phyloP scores from a whole-genome alignment of 2,113 vertebrate genomes.

The Ciconia maguari region DNA sequence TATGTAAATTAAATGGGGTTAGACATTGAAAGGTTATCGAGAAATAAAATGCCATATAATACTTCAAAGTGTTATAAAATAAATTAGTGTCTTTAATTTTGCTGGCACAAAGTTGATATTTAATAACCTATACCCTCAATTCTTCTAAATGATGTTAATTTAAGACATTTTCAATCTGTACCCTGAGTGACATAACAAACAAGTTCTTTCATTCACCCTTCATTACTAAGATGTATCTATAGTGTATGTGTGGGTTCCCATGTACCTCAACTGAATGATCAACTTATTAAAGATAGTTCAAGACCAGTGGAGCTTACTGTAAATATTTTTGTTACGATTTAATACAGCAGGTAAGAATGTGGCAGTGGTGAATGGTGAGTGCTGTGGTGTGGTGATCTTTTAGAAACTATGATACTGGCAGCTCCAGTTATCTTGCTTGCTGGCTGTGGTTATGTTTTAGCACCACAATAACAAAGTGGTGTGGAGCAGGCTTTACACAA shows the following conservation, averaged over 20 bases:
- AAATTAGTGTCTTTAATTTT: constrained; percentile 57
- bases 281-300: background rate
- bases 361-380: background rate
- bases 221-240: background rate
- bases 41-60: constrained; percentile 52
- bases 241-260: background rate
- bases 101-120: constrained; percentile 44
- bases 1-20: constrained; percentile 75
- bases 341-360: background rate
- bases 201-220: background rate
- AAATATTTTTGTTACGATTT: background rate
- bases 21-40: constrained; percentile 49
- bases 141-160: constrained; percentile 38
- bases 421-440: background rate
- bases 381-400: background rate
- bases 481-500: background rate
- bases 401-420: background rate
- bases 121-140: constrained; percentile 24
- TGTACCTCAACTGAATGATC: background rate
- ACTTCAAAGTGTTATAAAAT: constrained; percentile 46
- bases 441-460: background rate
- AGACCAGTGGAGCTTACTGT: background rate
- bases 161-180: constrained; percentile 23
- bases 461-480: background rate
- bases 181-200: background rate